Base-by-base conservation (phyloP, 2,888 invertebrate species). In the Leptura quadrifasciata region DNA sequence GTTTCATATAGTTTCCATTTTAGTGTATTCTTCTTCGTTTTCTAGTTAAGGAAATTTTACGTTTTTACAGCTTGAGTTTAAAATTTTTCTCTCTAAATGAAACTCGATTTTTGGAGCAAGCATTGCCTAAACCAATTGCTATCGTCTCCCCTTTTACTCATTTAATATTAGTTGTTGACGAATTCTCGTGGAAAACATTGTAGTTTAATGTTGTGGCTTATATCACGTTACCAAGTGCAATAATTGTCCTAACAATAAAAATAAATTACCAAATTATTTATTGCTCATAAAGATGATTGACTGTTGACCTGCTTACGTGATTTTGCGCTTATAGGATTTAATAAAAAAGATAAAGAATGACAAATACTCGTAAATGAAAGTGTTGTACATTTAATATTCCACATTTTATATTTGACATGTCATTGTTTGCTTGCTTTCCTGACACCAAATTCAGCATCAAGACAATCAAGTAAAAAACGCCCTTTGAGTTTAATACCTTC, bases 221-320 rank as follows among this genome's bases (percentile, higher is more conserved):
- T 31, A 31, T 31, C 17, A 8, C 17, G 27, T 27, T 9, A 61
- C 31, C 31, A 47, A 47, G 47, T 3, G 15, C 27, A 61, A 58
- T 12, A 58, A 61, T n/a, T 27, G 2, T 17, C n/a, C 31, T n/a
- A 15, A 20, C 20, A 39, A 35, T 24, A 10, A 63, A 63, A 35
- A 63, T 12, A 63, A 63, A 39, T 39, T 17, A 15, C 39, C 39
- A 39, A 39, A 39, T 63, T 63, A 15, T 35, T n/a, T n/a, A 27
- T 20, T 54, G 3, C 12, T 27, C 57, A 15, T 61, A 61, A 31
- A 21, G 27, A 68, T 68, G 68, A 57, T 69, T 69, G 69, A 69
- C 57, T 39, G 69, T 58, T 69, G 69, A 69, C 69, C 69, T 58
- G 35, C 21, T 69, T 69, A 58, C 58, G 58, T 39, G 58, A 20